Evolutionary conservation across 2,797 vertebrate species (phyloP), one percentile per base, ranked within the genome.

Genomic region (Acropternis orthonyx): DNA sequence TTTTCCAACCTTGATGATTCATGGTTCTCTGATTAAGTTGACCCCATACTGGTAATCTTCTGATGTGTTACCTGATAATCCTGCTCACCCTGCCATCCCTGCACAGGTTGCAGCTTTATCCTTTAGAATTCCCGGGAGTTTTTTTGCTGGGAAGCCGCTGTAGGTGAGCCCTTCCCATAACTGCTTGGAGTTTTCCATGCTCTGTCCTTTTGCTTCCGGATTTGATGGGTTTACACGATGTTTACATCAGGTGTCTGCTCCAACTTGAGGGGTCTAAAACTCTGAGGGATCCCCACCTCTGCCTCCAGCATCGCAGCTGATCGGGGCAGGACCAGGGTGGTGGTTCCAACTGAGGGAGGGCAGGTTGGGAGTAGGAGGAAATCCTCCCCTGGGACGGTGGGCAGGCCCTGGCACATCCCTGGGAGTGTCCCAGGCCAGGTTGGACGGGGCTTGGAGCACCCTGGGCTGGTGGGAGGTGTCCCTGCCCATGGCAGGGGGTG

Each of bases 401-500:
- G 8, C 2, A 75, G 36, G 34, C 4, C 9, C 58, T 83, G 58
- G 80, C 7, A 65, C 10, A 28, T 11, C 58, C 49, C 41, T 73
- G 68, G 68, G 0, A 26, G 4, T 41, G 69, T 2, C 34, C 51
- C 6, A 17, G 27, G 28, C 18, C 41, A 10, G 68, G 12, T 0
- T 49, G 80, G 48, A 37, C 7, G 7, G 14, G 55, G 37, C 20
- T 12, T 49, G 48, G 68, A 34, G 49, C 68, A 46, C 0, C 34
- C 63, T 55, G 84, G 66, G 18, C 14, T 0, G 3, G 24, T 22
- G 72, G 54, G 1, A 61, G 23, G 37, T 24, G 28, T 59, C 46
- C 46, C 54, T 51, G 36, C 17, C 20, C 32, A 0, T 39, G 71
- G 69, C 3, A 14, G 83, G 39, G 37, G 56, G 4, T 62, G 59